Percentiles rank a stretch among this genome's conserved stretches.
Evolutionary conservation across 2,888 invertebrate genomes (phyloP).

Genomic region (Dicranocentrus wangi): DNA sequence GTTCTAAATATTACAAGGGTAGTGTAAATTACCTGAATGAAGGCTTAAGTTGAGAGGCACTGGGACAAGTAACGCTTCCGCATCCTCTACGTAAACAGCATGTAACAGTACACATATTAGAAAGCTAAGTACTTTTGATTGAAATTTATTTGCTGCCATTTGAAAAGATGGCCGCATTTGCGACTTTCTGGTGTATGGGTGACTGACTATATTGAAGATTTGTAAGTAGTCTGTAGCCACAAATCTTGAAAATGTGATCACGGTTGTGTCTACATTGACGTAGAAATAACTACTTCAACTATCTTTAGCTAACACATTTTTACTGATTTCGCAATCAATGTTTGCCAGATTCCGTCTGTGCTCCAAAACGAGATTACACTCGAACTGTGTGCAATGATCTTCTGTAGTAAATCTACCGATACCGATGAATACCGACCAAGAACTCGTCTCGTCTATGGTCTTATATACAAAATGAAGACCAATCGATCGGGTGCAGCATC

Average conservation of each 20-base stretch:
- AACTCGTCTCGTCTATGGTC: constrained; percentile 24
- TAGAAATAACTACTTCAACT: too few relatives aligned
- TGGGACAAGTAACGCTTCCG: constrained; percentile 51
- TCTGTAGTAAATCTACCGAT: constrained; percentile 28
- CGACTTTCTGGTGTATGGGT: neutral
- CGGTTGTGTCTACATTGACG: too few relatives aligned
- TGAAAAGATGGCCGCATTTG: constrained; percentile 27
- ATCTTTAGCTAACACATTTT: constrained; percentile 10
- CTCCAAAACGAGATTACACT: neutral
- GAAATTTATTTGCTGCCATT: constrained; percentile 32
- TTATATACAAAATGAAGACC: constrained; percentile 44
- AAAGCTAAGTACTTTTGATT: constrained; percentile 46
- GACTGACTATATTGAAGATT: neutral
- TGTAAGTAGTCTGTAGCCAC: neutral
- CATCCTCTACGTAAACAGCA: constrained; percentile 31
- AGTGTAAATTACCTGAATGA: constrained; percentile 55
- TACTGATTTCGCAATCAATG: neutral
- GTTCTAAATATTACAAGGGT: too few relatives aligned
- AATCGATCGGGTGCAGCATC: constrained; percentile 51
- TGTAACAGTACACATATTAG: constrained; percentile 33
- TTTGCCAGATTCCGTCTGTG: too few relatives aligned
- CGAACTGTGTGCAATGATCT: constrained; percentile 18
- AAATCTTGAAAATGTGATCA: too few relatives aligned
- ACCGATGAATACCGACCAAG: constrained; percentile 48
- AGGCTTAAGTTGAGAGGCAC: constrained; percentile 59